Conservation (phyloP, 2,113 vertebrate species). For the Dermatemys mawii region DNA sequence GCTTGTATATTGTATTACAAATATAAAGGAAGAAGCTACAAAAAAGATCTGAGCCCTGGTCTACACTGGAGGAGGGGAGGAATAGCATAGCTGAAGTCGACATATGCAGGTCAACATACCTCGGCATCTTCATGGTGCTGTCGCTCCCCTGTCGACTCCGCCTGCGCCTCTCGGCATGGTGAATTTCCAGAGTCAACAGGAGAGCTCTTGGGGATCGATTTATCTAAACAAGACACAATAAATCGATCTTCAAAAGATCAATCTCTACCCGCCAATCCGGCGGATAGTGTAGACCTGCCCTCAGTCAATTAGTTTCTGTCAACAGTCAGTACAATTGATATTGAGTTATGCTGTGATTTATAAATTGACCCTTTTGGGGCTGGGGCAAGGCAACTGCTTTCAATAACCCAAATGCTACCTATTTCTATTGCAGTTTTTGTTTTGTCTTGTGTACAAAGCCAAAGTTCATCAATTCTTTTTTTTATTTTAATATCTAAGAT, state of each 20-base stretch:
- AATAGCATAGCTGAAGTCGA: no score
- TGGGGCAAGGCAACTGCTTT: background rate
- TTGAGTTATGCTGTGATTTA: background rate
- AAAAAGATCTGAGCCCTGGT: background rate
- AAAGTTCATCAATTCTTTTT: background rate
- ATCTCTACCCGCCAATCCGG: no score
- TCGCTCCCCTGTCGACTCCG: no score
- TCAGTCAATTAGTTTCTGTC: background rate
- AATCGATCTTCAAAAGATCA: no score
- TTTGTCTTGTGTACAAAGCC: background rate
- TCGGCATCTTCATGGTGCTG: no score
- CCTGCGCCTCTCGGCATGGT: no score
- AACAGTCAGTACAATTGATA: background rate
- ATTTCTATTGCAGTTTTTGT: background rate
- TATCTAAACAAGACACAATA: no score
- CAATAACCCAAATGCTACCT: background rate
- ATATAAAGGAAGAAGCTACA: background rate
- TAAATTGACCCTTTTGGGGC: background rate
- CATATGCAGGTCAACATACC: no score
- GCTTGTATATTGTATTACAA: background rate
- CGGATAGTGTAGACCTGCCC: no score
- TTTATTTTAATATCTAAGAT: slow-evolving; percentile 44
- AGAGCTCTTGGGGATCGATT: no score
- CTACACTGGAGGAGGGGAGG: no score
- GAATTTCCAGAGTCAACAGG: no score